Percentiles rank a stretch among this genome's conserved stretches.
These are phyloP conservation scores for Horisme vitalbata DNA, from an alignment of 2,888 invertebrate species.

Conservation along the genomic window DNA sequence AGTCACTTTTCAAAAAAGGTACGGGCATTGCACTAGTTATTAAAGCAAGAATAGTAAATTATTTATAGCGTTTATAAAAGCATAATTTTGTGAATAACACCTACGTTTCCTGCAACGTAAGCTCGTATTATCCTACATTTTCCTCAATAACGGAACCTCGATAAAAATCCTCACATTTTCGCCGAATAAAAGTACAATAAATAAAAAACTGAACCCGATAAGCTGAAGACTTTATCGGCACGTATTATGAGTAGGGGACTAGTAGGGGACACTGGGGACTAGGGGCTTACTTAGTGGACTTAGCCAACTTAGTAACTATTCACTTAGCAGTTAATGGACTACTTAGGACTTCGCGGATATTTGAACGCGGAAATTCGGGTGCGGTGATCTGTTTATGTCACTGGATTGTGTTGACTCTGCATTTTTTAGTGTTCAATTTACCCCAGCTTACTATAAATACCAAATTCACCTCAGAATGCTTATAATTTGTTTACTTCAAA, in stretches of 20 bases:
- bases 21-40: too few species aligned
- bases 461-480: too few species aligned
- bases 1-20: too few species aligned
- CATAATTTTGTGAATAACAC: too few species aligned
- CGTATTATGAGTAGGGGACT: slow-evolving; percentile 37
- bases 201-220: slow-evolving; percentile 30
- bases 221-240: slow-evolving; percentile 34
- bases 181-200: slow-evolving; percentile 26
- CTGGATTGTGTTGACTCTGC: too few species aligned
- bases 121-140: not conserved
- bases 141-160: not conserved
- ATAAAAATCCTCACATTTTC: slow-evolving; percentile 9
- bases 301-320: slow-evolving; percentile 52
- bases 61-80: too few species aligned
- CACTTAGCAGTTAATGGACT: slow-evolving; percentile 50
- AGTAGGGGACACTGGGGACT: slow-evolving; percentile 30
- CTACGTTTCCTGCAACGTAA: not conserved
- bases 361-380: not conserved
- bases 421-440: too few species aligned
- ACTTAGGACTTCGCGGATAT: slow-evolving; percentile 36
- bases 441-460: too few species aligned
- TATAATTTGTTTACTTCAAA: too few species aligned
- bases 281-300: slow-evolving; percentile 52
- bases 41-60: too few species aligned
- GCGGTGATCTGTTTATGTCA: too few species aligned